phyloP scores from a whole-genome alignment of 2,113 vertebrate species.

The Eublepharis macularius region DNA sequence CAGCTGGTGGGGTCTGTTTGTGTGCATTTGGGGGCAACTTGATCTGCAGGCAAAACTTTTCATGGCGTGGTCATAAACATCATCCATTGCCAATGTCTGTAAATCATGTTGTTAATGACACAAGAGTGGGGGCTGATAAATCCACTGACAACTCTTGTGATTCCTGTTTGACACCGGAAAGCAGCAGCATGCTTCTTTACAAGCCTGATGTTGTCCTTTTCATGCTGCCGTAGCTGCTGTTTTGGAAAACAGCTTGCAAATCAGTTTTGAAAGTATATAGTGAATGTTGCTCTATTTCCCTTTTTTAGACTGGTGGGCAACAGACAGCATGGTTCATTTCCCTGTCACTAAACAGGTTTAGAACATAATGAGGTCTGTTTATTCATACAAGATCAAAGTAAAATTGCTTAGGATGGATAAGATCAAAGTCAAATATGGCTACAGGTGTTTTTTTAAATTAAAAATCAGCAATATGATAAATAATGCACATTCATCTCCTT shows the following conservation, averaged over 20 bases:
- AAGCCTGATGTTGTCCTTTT: neutral
- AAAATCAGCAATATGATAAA: neutral
- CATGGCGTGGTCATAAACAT: neutral
- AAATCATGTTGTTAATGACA: neutral
- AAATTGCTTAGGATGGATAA: neutral
- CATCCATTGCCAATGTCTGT: neutral
- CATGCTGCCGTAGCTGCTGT: neutral
- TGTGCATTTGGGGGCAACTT: neutral
- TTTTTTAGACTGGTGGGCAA: neutral
- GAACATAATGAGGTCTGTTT: constrained; percentile 7
- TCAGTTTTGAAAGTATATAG: neutral
- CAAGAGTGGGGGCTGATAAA: neutral
- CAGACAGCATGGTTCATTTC: neutral
- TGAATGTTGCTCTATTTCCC: neutral
- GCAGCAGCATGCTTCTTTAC: neutral
- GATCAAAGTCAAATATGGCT: constrained; percentile 11
- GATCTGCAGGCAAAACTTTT: neutral
- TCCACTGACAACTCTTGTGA: neutral
- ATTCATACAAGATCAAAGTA: neutral
- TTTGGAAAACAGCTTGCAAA: neutral
- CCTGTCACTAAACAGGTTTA: neutral
- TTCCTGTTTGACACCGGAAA: neutral
- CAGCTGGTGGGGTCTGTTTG: neutral
- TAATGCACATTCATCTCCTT: neutral
- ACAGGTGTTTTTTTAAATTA: constrained; percentile 33